Evolutionary conservation across 2,113 vertebrate genomes (phyloP), one percentile per base, ranked within the genome.

Genomic region (Macrotis lagotis): DNA sequence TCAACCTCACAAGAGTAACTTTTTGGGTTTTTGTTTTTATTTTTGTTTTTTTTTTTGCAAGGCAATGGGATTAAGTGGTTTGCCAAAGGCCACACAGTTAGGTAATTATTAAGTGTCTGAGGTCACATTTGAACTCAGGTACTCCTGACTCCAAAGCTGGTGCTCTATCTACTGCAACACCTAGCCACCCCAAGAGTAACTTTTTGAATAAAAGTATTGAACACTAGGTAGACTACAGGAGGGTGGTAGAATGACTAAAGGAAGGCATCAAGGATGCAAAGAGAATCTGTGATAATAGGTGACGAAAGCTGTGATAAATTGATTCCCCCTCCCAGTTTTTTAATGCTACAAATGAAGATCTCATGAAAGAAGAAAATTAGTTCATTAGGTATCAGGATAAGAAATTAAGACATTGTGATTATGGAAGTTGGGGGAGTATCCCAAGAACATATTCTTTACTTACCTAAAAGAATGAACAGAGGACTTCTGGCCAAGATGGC

Each of bases 151-250:
- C n/a, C n/a, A n/a, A n/a, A n/a, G n/a, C n/a, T n/a, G n/a, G n/a
- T n/a, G n/a, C n/a, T n/a, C n/a, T n/a, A n/a, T n/a, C n/a, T n/a
- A n/a, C n/a, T n/a, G n/a, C n/a, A n/a, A n/a, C n/a, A n/a, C n/a
- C n/a, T n/a, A n/a, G n/a, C n/a, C n/a, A n/a, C n/a, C n/a, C n/a
- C 19, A 52, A 95, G 92, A 96, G 74, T 59, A 96, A 96, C 96
- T 97, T 95, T 97, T 97, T 96, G 55, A 0, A 97, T 97, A 97
- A 96, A 98, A 97, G 53, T 97, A 96, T 93, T 93, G 92, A 98
- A 92, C 74, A 92, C 25, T 74, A 48, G 53, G 51, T 53, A 97
- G 95, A 95, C 95, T 97, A 94, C 25, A 96, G 96, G 93, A 96
- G 96, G 92, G 97, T 92, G 66, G 19, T 48, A 97, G 94, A 97